Conservation (phyloP, 1,140 invertebrate genomes). For the Eumeta japonica region DNA sequence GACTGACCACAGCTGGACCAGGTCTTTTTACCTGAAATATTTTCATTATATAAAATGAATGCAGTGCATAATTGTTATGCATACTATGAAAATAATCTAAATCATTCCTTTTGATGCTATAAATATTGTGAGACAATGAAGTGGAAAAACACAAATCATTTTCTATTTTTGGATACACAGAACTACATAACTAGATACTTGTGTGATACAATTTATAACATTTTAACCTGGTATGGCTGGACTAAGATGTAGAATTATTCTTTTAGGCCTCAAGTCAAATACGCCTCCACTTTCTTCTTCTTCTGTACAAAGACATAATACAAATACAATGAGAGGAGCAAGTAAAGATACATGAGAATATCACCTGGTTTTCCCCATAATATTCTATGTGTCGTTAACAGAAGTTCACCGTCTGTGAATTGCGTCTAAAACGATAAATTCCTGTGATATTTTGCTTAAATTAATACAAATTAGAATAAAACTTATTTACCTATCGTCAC, state of each 20-base stretch:
- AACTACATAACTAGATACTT: too few relatives aligned
- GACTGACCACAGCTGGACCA: slow-evolving; percentile 72
- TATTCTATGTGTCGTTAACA: slow-evolving; percentile 77
- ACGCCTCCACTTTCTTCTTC: slow-evolving; percentile 73
- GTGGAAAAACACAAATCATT: too few relatives aligned
- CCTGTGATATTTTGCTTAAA: too few relatives aligned
- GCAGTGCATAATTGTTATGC: too few relatives aligned
- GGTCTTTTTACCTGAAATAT: slow-evolving; percentile 64
- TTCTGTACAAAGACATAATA: slow-evolving; percentile 72
- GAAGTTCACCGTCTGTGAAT: slow-evolving; percentile 78
- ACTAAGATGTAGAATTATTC: slow-evolving; percentile 79
- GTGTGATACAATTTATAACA: too few relatives aligned
- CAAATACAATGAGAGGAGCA: slow-evolving; percentile 70
- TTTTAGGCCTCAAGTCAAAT: slow-evolving; percentile 77
- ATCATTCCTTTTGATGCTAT: too few relatives aligned
- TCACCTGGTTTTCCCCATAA: slow-evolving; percentile 77
- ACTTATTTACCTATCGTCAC: too few relatives aligned
- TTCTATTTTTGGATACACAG: too few relatives aligned
- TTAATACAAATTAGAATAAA: too few relatives aligned
- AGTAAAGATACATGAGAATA: slow-evolving; percentile 65
- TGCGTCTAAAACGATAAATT: too few relatives aligned
- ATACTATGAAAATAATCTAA: too few relatives aligned
- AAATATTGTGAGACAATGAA: too few relatives aligned
- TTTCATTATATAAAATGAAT: slow-evolving; percentile 3
- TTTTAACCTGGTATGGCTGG: slow-evolving; percentile 63